Base-by-base conservation (phyloP, 1,140 invertebrate genomes). In the Atta colombica region DNA sequence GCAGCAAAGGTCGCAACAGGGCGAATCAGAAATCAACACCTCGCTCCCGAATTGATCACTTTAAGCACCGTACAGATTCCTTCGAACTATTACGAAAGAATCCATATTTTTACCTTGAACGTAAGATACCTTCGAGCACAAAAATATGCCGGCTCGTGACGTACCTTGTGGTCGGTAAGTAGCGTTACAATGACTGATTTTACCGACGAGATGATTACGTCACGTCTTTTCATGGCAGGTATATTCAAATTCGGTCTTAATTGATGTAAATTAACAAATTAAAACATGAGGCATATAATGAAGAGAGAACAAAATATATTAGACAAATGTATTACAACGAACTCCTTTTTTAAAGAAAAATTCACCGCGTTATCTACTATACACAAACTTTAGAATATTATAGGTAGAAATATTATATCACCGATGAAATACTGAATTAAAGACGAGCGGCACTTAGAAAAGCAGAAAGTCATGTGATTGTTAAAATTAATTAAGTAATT, bases 1-100 rank as follows among this genome's bases (percentile, higher is more conserved):
- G 12, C 51, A 12, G 66, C 35, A 21, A 82, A 90, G 84, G 88
- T 82, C 88, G 87, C 55, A 14, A 66, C 18, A 49, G 60, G 25
- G 53, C 45, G 31, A 60, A 10, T 45, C 3, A 8, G 12, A 14
- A 16, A 8, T 45, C 31, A 55, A 21, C 8, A 51, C 18, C 18
- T 18, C 28, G n/a, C 39, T 61, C 10, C 14, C 55, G 12, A 61
- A 21, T 3, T 14, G 28, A 39, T 4, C 55, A 10, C 31, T 55
- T 84, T 84, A 60, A 60, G 10, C 53, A 51, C 80, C 4, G 39
- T 35, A 28, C 0, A 45, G 35, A 75, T 63, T 82, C 71, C 49
- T 51, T 2, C 0, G 4, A 6, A 18, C 2, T 0, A 18, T 84
- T 84, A 12, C 69, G 55, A 84, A 39, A 75, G 55, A 75, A 35